Base-by-base conservation (phyloP, 2,113 vertebrate species). In the Hystrix brachyura region DNA sequence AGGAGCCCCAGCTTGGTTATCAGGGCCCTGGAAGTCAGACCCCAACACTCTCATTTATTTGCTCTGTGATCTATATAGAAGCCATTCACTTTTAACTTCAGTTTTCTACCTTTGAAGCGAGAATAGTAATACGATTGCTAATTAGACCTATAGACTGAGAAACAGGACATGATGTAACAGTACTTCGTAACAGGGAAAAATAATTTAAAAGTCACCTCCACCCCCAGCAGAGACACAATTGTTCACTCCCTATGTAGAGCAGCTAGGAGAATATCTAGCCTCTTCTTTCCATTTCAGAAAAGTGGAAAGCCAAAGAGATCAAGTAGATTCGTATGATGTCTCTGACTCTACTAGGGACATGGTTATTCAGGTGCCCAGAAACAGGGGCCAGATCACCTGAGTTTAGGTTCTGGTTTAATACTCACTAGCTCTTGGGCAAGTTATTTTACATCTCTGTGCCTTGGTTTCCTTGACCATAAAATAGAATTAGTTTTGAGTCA, bases 251-350 rank as follows among this genome's bases (percentile, higher is more conserved):
- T 1, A 57, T 29, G 2, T 21, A 74, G 17, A 14, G 18, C 51
- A 82, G 46, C 29, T 85, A 94, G 48, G 11, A 60, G 48, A 71
- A 69, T 25, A 21, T 7, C 57, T 55, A 29, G n/a, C 21, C 57
- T 92, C n/a, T n/a, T 57, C 92, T 79, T 83, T 78, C 21, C 23
- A 34, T 43, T 78, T 81, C 29, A 32, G 76, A 83, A 76, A 94
- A 76, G 64, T 21, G 46, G 11, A 76, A 85, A 71, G 34, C 2
- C 57, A n/a, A n/a, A 69, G 57, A 80, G 64, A 38, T 51, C 64
- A 32, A 46, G 14, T 6, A 27, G 29, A 51, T 76, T 64, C 69
- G 1, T 32, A 12, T 38, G 25, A 65, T n/a, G 59, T 29, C 67
- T 34, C 23, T 18, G 38, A 81, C 11, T 32, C 62, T 5, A 25